Conservation (phyloP, 2,888 invertebrate species). For the Heliconius ethilla region DNA sequence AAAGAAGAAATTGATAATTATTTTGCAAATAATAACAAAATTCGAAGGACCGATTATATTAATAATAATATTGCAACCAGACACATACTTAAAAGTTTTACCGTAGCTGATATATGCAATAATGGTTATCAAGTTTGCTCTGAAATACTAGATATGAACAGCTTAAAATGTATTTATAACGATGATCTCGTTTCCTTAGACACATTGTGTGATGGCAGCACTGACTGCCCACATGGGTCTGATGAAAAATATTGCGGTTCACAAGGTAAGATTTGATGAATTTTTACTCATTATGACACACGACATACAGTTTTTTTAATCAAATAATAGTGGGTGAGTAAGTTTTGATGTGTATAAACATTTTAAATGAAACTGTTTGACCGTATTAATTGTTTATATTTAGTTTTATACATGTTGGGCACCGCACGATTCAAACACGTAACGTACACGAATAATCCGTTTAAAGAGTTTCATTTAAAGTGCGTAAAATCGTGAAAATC, state of each 20-base stretch:
- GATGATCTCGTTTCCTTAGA: slow-evolving; percentile 52
- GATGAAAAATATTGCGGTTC: slow-evolving; percentile 63
- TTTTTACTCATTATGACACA: neutral
- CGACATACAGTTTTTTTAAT: neutral
- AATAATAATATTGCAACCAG: neutral
- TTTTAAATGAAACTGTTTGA: neutral
- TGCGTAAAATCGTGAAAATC: neutral
- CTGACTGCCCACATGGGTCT: slow-evolving; percentile 59
- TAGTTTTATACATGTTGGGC: too few species aligned
- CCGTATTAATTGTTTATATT: too few species aligned
- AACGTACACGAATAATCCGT: too few species aligned
- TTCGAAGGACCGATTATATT: neutral
- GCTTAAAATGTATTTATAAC: slow-evolving; percentile 55
- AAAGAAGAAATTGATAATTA: neutral
- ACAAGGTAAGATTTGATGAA: slow-evolving; percentile 53
- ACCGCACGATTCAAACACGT: too few species aligned
- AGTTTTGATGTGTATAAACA: neutral
- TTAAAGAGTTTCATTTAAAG: too few species aligned
- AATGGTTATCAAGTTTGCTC: slow-evolving; percentile 50
- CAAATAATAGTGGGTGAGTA: too few species aligned
- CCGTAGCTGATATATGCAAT: slow-evolving; percentile 23
- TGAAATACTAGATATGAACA: slow-evolving; percentile 56
- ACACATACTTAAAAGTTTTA: neutral
- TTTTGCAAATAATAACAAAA: neutral
- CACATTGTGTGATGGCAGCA: slow-evolving; percentile 61